Evolutionary conservation across 2,888 invertebrate species (phyloP).

Genomic region (Ectemnius continuus): DNA sequence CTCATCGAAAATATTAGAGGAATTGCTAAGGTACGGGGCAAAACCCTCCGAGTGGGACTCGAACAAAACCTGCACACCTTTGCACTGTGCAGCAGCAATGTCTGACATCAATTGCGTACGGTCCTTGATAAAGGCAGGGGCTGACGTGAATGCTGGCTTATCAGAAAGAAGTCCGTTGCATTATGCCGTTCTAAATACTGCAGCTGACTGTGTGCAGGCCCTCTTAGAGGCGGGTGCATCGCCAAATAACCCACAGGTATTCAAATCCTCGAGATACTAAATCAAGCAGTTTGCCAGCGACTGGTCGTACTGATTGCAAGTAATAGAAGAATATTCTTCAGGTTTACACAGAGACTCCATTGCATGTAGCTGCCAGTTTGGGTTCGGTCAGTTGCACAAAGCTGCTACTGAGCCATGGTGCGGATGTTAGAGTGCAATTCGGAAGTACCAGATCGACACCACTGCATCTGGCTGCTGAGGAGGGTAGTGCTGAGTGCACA

Average conservation of each 20-base stretch:
- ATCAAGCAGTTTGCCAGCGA: neutral
- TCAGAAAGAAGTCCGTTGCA: slow-evolving; percentile 87
- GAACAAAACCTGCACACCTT: slow-evolving; percentile 84
- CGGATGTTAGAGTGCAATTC: slow-evolving; percentile 87
- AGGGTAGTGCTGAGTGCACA: slow-evolving; percentile 89
- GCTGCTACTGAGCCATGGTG: slow-evolving; percentile 87
- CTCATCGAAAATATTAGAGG: slow-evolving; percentile 84
- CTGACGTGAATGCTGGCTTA: slow-evolving; percentile 88
- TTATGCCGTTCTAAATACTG: slow-evolving; percentile 89
- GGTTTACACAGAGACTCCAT: slow-evolving; percentile 91
- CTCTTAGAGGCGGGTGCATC: slow-evolving; percentile 88
- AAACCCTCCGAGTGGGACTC: slow-evolving; percentile 87
- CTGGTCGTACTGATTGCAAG: slow-evolving; percentile 23
- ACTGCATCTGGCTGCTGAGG: slow-evolving; percentile 92
- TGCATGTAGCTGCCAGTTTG: slow-evolving; percentile 89
- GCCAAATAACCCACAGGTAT: slow-evolving; percentile 89
- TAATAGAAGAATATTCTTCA: slow-evolving; percentile 64
- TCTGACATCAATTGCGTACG: slow-evolving; percentile 82
- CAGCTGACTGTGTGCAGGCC: slow-evolving; percentile 85
- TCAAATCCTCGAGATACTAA: too few relatives aligned
- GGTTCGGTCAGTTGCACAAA: slow-evolving; percentile 85
- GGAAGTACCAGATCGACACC: slow-evolving; percentile 87
- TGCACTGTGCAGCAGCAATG: slow-evolving; percentile 88
- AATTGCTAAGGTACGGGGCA: slow-evolving; percentile 85
- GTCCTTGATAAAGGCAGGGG: slow-evolving; percentile 85